phyloP scores from a whole-genome alignment of 2,797 vertebrate genomes.

The Neopelma chrysocephalum region DNA sequence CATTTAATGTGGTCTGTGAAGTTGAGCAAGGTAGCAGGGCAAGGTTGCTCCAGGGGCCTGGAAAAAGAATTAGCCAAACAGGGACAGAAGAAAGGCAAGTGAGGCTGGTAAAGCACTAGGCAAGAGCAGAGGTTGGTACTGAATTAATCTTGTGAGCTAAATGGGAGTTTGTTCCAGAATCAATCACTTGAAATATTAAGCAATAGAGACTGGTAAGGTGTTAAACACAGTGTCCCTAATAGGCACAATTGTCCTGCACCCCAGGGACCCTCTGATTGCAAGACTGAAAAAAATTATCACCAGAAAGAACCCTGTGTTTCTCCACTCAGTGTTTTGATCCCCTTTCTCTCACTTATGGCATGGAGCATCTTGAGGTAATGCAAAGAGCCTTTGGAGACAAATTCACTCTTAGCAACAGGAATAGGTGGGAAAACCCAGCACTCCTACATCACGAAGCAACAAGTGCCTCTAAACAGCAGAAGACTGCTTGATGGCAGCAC shows the following conservation, averaged over 20 bases:
- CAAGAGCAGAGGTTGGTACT: background rate
- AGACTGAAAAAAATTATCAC: background rate
- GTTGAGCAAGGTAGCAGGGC: background rate
- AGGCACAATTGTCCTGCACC: background rate
- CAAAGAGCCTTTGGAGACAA: background rate
- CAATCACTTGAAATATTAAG: background rate
- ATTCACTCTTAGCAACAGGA: background rate
- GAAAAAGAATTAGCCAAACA: background rate
- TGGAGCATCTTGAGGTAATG: background rate
- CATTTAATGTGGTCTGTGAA: background rate
- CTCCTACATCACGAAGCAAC: background rate
- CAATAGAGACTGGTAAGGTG: background rate
- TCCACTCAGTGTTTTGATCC: background rate
- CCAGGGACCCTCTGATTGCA: background rate
- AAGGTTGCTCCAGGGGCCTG: background rate
- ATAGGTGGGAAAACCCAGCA: background rate
- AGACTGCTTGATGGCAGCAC: background rate
- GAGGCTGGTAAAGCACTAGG: background rate
- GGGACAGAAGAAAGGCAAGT: background rate
- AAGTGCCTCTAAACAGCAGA: background rate
- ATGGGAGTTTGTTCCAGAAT: background rate
- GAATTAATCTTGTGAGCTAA: background rate
- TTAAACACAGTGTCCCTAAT: background rate
- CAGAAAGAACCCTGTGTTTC: background rate
- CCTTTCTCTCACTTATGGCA: background rate